Evolutionary conservation across 2,113 vertebrate genomes (phyloP).

Genomic region (Empidonax traillii): DNA sequence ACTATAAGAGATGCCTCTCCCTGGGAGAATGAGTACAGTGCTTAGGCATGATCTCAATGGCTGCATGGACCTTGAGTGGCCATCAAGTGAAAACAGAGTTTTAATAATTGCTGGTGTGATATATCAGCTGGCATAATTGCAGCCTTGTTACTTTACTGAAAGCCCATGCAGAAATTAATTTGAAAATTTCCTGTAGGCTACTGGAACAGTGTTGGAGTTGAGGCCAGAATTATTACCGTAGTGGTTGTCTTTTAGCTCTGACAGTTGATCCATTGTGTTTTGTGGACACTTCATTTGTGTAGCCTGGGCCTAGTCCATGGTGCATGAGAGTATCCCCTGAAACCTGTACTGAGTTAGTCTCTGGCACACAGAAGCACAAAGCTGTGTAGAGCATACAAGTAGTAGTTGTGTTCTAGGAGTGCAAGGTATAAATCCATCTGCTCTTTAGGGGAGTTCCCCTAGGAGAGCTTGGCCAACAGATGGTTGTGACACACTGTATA

Average conservation of each 20-base stretch:
- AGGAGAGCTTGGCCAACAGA: not conserved
- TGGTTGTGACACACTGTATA: not conserved
- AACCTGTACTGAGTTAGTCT: not conserved
- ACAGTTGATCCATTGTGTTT: not conserved
- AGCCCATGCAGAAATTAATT: not conserved
- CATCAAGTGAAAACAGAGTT: not conserved
- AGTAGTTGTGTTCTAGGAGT: not conserved
- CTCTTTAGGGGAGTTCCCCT: not conserved
- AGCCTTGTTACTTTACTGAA: not conserved
- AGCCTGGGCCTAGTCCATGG: not conserved
- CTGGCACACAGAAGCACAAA: not conserved
- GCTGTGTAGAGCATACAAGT: not conserved
- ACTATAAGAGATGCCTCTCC: not conserved
- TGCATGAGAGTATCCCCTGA: not conserved
- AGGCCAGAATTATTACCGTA: not conserved
- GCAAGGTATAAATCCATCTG: not conserved
- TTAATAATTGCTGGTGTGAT: not conserved
- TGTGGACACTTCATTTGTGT: not conserved
- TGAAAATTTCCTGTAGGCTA: not conserved
- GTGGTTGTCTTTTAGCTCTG: not conserved
- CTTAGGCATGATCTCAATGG: not conserved
- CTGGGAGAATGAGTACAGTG: not conserved
- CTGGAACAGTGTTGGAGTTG: not conserved
- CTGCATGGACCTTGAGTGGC: not conserved
- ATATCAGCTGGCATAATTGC: not conserved